Conservation (phyloP, 2,888 invertebrate species). For the Folsomia candida region DNA sequence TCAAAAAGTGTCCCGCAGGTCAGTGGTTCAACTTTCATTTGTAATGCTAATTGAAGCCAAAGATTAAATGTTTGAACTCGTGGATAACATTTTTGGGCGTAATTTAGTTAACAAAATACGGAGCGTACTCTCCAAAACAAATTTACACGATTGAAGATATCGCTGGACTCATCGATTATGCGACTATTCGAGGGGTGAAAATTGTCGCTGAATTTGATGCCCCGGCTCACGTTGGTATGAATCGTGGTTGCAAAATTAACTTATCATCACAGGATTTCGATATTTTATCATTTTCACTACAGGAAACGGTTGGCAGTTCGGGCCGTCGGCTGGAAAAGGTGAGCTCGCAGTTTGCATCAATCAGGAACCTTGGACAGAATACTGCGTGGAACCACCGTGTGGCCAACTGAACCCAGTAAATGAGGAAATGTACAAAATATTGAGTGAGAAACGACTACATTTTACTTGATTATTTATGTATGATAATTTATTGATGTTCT, state of each 20-base stretch:
- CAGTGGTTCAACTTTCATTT: not conserved
- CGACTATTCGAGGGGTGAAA: conserved; percentile 73
- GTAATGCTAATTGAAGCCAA: not conserved
- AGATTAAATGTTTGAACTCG: too few species aligned
- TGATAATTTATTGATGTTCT: too few species aligned
- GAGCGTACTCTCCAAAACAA: conserved; percentile 74
- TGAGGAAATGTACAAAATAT: conserved; percentile 49
- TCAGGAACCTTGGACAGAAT: conserved; percentile 50
- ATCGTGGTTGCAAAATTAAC: conserved; percentile 1
- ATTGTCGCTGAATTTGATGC: conserved; percentile 86
- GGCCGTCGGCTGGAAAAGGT: conserved; percentile 52
- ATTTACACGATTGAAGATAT: conserved; percentile 64
- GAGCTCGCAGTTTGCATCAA: conserved; percentile 51
- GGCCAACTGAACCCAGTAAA: conserved; percentile 52
- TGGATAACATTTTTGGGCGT: not conserved
- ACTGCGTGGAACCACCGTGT: conserved; percentile 65
- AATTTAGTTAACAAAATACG: conserved; percentile 66
- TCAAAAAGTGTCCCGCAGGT: conserved; percentile 57
- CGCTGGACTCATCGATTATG: conserved; percentile 68
- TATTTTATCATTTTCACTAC: conserved; percentile 13
- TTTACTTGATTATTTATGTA: not conserved
- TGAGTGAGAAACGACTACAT: conserved; percentile 56
- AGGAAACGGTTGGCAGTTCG: conserved; percentile 52
- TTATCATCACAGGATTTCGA: conserved; percentile 26
- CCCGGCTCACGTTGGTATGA: conserved; percentile 76